A percentile compares a stretch with the other conserved stretches of the same genome.
phyloP scores from a whole-genome alignment of 2,888 invertebrate genomes.

The Eledone cirrhosa region DNA sequence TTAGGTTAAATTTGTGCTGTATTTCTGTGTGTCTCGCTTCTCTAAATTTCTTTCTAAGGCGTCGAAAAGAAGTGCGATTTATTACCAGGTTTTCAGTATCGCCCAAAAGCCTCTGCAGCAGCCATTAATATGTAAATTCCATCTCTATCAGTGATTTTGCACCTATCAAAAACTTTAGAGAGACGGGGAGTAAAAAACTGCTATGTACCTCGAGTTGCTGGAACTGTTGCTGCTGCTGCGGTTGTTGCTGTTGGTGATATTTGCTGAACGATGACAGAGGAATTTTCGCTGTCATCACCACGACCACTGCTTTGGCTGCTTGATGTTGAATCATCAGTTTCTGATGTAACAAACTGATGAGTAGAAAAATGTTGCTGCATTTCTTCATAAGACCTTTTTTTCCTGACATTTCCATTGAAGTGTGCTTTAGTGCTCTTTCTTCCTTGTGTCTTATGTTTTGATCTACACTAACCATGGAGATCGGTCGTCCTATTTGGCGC shows the following conservation, averaged over 20 bases:
- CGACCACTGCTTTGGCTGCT: neutral
- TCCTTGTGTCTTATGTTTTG: too few relatives aligned
- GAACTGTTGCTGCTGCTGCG: neutral
- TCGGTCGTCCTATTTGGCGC: too few relatives aligned
- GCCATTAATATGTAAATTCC: too few relatives aligned
- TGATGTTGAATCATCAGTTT: neutral
- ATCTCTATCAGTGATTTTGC: neutral
- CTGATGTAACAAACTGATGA: neutral
- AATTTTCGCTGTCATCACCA: neutral
- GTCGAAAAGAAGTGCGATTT: neutral
- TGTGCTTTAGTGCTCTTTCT: too few relatives aligned
- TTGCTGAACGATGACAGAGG: neutral
- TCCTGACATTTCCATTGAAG: too few relatives aligned
- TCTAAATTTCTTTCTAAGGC: neutral
- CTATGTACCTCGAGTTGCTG: neutral
- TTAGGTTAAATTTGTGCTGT: neutral
- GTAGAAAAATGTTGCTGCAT: neutral
- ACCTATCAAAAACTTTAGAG: too few relatives aligned
- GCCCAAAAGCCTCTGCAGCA: neutral
- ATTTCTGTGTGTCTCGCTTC: slow-evolving; percentile 1
- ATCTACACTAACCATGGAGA: too few relatives aligned
- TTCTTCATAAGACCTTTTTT: neutral
- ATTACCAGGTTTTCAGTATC: too few relatives aligned
- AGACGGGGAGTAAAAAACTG: neutral
- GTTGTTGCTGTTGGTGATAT: neutral